Base-by-base conservation (phyloP, 2,113 vertebrate genomes). In the Cyanistes caeruleus region DNA sequence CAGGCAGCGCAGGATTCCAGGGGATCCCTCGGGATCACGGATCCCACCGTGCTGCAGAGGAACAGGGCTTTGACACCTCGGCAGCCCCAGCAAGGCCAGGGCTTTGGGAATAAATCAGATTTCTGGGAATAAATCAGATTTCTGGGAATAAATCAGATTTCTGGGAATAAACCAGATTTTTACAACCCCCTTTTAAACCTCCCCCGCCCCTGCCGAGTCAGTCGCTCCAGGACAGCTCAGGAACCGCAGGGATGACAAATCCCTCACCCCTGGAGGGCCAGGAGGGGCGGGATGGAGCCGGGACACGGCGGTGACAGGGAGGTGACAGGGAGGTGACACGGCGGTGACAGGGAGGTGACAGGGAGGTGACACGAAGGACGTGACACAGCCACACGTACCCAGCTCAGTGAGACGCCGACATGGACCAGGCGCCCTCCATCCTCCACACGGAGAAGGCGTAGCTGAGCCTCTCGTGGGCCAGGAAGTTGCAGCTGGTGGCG, bases 351-450 rank as follows among this genome's bases (percentile, higher is more conserved):
- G 6, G 21, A 21, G 25, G 51, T 52, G 51, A 30, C 51, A 52
- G 9, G 9, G 51, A 4, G 21, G 21, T 4, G 21, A 58, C 56
- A 58, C 56, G 1, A 6, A 43, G 9, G 49, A 4, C 13, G 13
- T 4, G 21, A 58, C 56, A 58, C 56, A 1, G 10, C 30, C 51
- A 5, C 44, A 96, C 95, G 0, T 93, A 96, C 97, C 97, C 89
- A 11, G 75, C 95, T 98, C 97, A 99, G 97, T 99, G 98, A 75
- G 98, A 98, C 25, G 98, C 93, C 10, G 98, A 99, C 98, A 99
- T 98, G 96, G 99, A 98, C 99, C 98, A 99, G 96, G 99, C 98
- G 15, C 98, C 99, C 97, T 99, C 99, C 98, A 99, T 99, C 98
- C 99, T 98, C 99, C 99, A 99, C 62, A 99, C 98, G 2, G 99